Evolutionary conservation across 2,888 invertebrate species (phyloP).

Genomic region (Drosophila falleni): DNA sequence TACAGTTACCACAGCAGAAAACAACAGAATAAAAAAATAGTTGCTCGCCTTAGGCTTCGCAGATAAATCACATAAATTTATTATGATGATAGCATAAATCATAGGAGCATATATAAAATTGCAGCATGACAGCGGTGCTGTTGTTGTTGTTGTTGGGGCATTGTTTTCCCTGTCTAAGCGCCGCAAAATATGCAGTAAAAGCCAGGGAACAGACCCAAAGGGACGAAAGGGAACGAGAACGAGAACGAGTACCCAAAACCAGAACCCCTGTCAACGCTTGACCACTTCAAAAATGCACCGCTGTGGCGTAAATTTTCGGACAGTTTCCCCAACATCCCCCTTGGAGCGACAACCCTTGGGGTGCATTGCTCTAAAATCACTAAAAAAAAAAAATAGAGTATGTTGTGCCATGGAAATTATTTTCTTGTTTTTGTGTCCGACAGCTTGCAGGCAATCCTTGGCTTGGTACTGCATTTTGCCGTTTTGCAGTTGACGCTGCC

Average conservation of each 20-base stretch:
- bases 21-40: constrained; percentile 11
- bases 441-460: constrained; percentile 36
- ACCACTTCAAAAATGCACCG: constrained; percentile 57
- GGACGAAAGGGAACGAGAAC: neutral
- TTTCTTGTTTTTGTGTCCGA: constrained; percentile 62
- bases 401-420: constrained; percentile 57
- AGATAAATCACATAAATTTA: constrained; percentile 85
- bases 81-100: constrained; percentile 85
- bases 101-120: constrained; percentile 70
- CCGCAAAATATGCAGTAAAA: constrained; percentile 74
- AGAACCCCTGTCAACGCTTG: constrained; percentile 44
- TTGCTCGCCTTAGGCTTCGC: constrained; percentile 47
- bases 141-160: constrained; percentile 44
- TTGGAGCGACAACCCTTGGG: constrained; percentile 12
- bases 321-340: constrained; percentile 26
- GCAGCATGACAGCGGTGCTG: constrained; percentile 34
- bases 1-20: constrained; percentile 46
- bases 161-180: constrained; percentile 71
- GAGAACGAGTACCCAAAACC: constrained; percentile 5
- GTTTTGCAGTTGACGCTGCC: constrained; percentile 20
- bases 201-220: constrained; percentile 49
- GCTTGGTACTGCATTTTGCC: constrained; percentile 32
- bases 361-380: constrained; percentile 62
- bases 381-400: constrained; percentile 30
- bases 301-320: constrained; percentile 58